Evolutionary conservation across 92 coral and sea anemone species (phyloP), one percentile per base, ranked within the genome.

Genomic region (Bergia sp.): DNA sequence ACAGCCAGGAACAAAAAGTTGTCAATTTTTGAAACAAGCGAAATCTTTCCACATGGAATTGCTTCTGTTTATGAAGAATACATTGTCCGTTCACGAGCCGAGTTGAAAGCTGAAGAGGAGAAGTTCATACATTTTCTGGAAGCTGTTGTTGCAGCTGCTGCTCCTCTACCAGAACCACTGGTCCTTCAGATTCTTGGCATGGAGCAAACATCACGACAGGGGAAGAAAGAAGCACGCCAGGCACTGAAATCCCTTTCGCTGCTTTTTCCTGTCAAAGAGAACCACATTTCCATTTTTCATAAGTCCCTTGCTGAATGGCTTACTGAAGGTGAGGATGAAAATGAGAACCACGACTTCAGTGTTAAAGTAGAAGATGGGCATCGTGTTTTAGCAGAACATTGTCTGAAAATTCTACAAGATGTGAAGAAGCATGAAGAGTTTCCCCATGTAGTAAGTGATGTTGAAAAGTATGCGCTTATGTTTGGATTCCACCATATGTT

Each of bases 251-350:
- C 80, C 21, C 58, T 92, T 57, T 80, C 93, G 20, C 44, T 88
- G 38, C 61, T 92, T 20, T 88, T 92, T 71, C 93, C 92, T 38
- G 80, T 90, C 76, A 80, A 85, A 15, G 77, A 86, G 21, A 90
- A 73, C 39, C 79, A 80, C 61, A 82, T 92, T 20, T 76, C 86
- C 41, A 86, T 87, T 18, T 92, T 90, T 47, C 94, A 92, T 72
- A 90, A 92, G 73, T 90, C 94, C 4, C 38, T 92, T 39, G 42
- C 82, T 50, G 94, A 92, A 23, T 92, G 93, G 94, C 80, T 92
- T 36, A 86, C 88, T 37, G 74, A 20, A 36, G 38, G 38, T n/a
- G 37, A n/a, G 13, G 74, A 21, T 4, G 73, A 21, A 67, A 50
- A 50, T 15, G 57, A 10, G 57, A 50, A 10, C 58, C 58, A 53